phyloP scores from a whole-genome alignment of 2,888 invertebrate species.

The Glaucopsyche alexis region DNA sequence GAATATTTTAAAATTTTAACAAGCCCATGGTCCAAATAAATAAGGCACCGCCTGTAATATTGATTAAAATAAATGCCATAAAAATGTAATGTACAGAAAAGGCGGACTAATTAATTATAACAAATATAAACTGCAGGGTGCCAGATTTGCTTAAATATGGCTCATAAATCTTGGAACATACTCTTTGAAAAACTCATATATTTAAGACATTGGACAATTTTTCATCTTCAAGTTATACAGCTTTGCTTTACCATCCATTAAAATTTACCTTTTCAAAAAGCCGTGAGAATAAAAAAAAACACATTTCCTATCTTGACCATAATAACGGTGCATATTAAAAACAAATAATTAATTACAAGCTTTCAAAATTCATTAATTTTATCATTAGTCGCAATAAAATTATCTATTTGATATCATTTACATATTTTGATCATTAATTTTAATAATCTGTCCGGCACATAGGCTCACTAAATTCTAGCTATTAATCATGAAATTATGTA shows the following conservation, averaged over 20 bases:
- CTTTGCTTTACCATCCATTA: not conserved
- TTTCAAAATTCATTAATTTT: constrained; percentile 12
- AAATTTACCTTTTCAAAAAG: not conserved
- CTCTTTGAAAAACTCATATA: not conserved
- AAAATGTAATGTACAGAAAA: not conserved
- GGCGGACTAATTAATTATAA: not conserved
- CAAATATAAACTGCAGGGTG: not conserved
- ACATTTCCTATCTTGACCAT: not conserved
- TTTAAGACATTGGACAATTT: not conserved
- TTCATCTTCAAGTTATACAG: not conserved
- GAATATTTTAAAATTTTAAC: constrained; percentile 26
- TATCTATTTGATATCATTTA: constrained; percentile 18
- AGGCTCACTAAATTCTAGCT: not conserved
- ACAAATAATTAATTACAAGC: constrained; percentile 8
- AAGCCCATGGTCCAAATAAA: constrained; percentile 13
- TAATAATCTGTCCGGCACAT: constrained; percentile 10
- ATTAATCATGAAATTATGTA: not conserved
- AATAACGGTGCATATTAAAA: constrained; percentile 1
- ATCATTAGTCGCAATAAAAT: constrained; percentile 20
- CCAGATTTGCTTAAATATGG: not conserved
- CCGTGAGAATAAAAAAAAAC: constrained; percentile 8
- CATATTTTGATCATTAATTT: constrained; percentile 24
- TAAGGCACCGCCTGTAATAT: not conserved
- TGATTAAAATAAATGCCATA: not conserved
- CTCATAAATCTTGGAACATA: not conserved